Percentiles rank a stretch among this genome's conserved stretches.
phyloP scores from a whole-genome alignment of 2,888 invertebrate genomes.

The Tenthredo notha region DNA sequence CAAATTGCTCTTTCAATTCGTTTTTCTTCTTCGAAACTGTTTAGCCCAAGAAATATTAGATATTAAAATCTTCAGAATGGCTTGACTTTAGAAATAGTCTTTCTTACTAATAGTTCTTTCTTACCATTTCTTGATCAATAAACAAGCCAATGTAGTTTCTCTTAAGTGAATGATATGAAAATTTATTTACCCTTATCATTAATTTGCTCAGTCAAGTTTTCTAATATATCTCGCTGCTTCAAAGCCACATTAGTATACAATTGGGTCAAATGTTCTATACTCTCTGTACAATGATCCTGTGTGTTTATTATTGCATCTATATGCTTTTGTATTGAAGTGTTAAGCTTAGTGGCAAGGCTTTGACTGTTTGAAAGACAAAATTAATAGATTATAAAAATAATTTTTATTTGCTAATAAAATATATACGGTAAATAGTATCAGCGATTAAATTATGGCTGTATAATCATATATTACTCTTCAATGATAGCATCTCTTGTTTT shows the following conservation, averaged over 20 bases:
- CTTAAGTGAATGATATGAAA: background rate
- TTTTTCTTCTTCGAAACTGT: background rate
- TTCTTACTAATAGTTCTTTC: no score
- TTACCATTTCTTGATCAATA: background rate
- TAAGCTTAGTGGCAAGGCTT: conserved; percentile 61
- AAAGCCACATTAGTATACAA: conserved; percentile 61
- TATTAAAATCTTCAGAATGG: background rate
- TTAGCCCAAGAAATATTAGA: background rate
- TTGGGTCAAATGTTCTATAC: conserved; percentile 60
- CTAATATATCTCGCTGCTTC: conserved; percentile 50
- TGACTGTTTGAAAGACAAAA: conserved; percentile 57
- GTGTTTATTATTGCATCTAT: conserved; percentile 63
- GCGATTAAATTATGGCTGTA: background rate
- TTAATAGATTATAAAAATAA: no score
- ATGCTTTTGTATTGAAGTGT: conserved; percentile 62
- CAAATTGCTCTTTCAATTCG: background rate
- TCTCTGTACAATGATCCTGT: conserved; percentile 61
- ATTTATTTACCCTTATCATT: conserved; percentile 1
- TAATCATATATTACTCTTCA: conserved; percentile 55
- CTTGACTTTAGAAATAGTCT: background rate
- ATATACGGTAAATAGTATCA: background rate
- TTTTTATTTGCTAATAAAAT: background rate
- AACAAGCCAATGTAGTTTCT: background rate
- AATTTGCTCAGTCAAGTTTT: background rate
- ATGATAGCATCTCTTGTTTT: conserved; percentile 37